Conservation (phyloP, 1,140 invertebrate genomes). For the Caenorhabditis elegans region DNA sequence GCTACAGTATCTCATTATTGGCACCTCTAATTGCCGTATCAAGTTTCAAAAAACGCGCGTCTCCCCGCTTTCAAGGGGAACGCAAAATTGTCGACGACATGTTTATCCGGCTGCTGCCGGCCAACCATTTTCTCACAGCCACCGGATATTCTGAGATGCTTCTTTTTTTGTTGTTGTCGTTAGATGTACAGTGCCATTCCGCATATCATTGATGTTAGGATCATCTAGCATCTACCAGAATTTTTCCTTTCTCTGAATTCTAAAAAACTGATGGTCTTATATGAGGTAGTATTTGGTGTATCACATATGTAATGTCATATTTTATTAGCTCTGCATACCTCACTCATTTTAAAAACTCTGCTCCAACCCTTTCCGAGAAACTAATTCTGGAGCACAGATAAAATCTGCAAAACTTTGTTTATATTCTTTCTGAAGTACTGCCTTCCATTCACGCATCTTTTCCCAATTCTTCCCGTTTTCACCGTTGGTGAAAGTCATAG, state of each 20-base stretch:
- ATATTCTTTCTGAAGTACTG: conserved; percentile 14
- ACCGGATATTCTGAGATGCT: conserved; percentile 20
- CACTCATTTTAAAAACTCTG: neutral
- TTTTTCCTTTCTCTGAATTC: no score
- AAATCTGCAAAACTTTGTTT: neutral
- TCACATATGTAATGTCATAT: no score
- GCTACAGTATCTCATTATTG: conserved; percentile 29
- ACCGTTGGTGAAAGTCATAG: neutral
- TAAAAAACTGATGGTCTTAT: no score
- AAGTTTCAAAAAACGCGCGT: conserved; percentile 12
- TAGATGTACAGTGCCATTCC: no score
- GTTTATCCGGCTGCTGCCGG: neutral
- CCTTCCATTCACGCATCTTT: neutral
- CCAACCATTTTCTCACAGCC: conserved; percentile 1
- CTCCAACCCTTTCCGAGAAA: neutral
- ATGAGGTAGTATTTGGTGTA: no score
- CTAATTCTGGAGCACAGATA: neutral
- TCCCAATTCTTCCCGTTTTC: neutral
- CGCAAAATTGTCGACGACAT: neutral
- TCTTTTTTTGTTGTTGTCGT: neutral
- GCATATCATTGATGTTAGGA: no score
- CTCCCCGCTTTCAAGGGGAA: neutral
- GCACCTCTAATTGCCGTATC: conserved; percentile 29
- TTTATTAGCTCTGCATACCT: no score
- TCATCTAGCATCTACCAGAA: no score